Percentiles rank a stretch among this genome's conserved stretches.
Evolutionary conservation across 2,888 invertebrate genomes (phyloP).

Genomic region (Alloplasta piceator): DNA sequence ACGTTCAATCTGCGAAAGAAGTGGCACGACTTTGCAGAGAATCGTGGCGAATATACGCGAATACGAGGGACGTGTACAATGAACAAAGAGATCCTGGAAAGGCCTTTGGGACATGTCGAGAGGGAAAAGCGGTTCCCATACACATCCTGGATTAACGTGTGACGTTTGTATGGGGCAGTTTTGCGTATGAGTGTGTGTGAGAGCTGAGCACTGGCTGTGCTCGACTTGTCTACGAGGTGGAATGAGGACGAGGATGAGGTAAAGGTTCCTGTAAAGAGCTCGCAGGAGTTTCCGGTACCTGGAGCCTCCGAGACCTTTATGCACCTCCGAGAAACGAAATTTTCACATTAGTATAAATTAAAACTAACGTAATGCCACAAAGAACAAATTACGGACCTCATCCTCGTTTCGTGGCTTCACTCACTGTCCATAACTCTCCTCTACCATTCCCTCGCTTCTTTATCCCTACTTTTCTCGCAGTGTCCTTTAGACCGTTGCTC

Average conservation of each 20-base stretch:
- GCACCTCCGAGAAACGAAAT: slow-evolving; percentile 49
- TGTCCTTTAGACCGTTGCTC: slow-evolving; percentile 5
- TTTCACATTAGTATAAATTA: slow-evolving; percentile 64
- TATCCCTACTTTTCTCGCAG: background rate
- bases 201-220: slow-evolving; percentile 31
- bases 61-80: slow-evolving; percentile 14
- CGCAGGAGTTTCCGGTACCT: slow-evolving; percentile 55
- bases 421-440: slow-evolving; percentile 46
- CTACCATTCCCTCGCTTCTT: slow-evolving; percentile 7
- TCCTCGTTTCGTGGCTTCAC: slow-evolving; percentile 18
- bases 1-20: background rate
- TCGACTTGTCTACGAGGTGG: slow-evolving; percentile 34
- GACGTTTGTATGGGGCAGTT: background rate
- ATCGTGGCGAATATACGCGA: background rate
- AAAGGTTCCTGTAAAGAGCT: slow-evolving; percentile 47
- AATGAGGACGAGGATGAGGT: slow-evolving; percentile 35
- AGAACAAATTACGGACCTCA: slow-evolving; percentile 57
- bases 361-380: slow-evolving; percentile 60
- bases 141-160: slow-evolving; percentile 46
- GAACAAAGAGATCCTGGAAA: slow-evolving; percentile 49
- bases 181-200: slow-evolving; percentile 7
- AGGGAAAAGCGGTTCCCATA: slow-evolving; percentile 30
- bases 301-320: slow-evolving; percentile 47
- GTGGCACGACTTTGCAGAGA: background rate
- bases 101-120: slow-evolving; percentile 30